A percentile compares a stretch with the other conserved stretches of the same genome.
phyloP scores from a whole-genome alignment of 2,797 vertebrate genomes.

The Helarctos malayanus region DNA sequence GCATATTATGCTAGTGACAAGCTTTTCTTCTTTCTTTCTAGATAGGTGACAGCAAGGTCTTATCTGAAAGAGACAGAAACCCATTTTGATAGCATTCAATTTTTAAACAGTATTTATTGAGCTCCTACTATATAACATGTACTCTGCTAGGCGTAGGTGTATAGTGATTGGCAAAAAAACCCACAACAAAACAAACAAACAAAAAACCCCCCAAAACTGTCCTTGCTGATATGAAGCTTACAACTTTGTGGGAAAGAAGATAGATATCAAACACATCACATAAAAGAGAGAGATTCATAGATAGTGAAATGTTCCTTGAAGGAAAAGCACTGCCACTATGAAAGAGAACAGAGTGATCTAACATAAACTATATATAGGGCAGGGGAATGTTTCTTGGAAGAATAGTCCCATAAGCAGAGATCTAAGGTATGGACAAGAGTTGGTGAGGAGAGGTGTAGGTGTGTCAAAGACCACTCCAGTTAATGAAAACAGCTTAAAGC shows the following conservation, averaged over 20 bases:
- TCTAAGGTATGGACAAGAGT: background rate
- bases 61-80: constrained; percentile 46
- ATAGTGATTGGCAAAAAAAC: background rate
- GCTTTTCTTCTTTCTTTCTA: constrained; percentile 13
- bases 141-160: background rate
- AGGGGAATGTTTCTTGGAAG: background rate
- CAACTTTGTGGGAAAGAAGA: background rate
- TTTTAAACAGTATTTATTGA: background rate
- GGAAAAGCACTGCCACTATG: background rate
- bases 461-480: background rate
- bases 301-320: background rate
- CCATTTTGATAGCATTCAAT: background rate
- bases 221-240: constrained; percentile 10
- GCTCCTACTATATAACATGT: background rate
- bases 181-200: background rate
- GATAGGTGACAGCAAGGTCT: background rate
- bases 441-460: background rate
- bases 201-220: background rate
- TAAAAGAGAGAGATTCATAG: background rate
- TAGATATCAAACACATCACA: background rate
- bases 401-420: background rate
- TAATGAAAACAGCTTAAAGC: background rate
- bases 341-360: background rate
- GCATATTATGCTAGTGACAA: background rate
- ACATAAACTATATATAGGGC: background rate